Base-by-base conservation (phyloP, 2,113 vertebrate species). In the Passer montanus region DNA sequence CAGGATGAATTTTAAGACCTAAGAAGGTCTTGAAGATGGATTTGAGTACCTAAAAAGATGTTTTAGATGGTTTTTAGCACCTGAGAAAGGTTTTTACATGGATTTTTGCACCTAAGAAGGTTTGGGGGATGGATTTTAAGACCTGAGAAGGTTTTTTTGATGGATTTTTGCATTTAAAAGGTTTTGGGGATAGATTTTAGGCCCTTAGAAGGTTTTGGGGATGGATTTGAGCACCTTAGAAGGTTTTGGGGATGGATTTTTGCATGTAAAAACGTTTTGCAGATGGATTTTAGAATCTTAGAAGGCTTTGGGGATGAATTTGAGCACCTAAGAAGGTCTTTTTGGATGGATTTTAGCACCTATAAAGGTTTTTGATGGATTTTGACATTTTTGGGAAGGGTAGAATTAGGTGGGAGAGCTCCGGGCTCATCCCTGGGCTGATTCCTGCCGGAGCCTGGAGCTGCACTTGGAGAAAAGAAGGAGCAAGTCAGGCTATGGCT, bases 251-350 rank as follows among this genome's bases (percentile, higher is more conserved):
- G 17, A 7, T 35, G 31, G 24, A 31, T 53, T 81, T 52, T 30
- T 26, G 7, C 1, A 27, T 3, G 0, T 1, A 6, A n/a, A 13
- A 2, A n/a, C 6, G 9, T 28, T 17, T 52, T 28, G 9, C 3
- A 9, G 31, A 5, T 63, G 30, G 18, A 37, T 41, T 73, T 72
- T 3, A 10, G 2, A 5, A 12, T 4, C 52, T 15, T 3, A 11
- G 3, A 4, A 49, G 7, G 3, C 14, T 49, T 75, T 37, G 1
- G 4, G 28, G 22, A 6, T 44, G 33, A 13, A n/a, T 41, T 67
- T 46, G 19, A 28, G 31, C 17, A 6, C 19, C 0, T 0, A 1
- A 17, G 6, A 6, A 23, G 13, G 3, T 12, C 41, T 52, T 33
- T 20, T 4, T 2, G 26, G 13, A 9, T 56, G 22, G 23, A 27